phyloP scores from a whole-genome alignment of 2,888 invertebrate genomes.

The Clusia tigrina region DNA sequence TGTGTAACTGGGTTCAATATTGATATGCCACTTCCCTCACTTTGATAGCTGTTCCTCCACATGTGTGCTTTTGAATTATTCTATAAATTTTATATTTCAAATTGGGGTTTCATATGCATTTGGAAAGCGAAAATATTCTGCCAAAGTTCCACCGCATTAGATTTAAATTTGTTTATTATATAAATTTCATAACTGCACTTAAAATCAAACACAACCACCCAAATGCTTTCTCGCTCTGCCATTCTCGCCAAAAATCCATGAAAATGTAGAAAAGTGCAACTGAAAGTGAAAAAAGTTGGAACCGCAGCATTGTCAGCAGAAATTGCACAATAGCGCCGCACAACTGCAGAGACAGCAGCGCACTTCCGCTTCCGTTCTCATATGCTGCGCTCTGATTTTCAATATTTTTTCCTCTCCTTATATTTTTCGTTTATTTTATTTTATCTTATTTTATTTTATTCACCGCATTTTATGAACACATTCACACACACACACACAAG shows the following conservation, averaged over 20 bases:
- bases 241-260: neutral
- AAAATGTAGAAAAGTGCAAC: neutral
- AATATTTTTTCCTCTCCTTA: neutral
- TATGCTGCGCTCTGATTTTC: neutral
- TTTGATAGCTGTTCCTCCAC: no score
- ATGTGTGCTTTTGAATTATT: no score
- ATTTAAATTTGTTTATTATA: slow-evolving; percentile 1
- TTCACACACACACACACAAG: neutral
- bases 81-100: no score
- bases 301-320: neutral
- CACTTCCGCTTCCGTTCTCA: slow-evolving; percentile 4
- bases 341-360: neutral
- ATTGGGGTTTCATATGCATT: no score
- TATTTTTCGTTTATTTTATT: neutral
- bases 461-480: slow-evolving; percentile 2
- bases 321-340: neutral
- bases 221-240: neutral
- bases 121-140: no score
- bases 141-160: no score
- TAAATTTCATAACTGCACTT: slow-evolving; percentile 4
- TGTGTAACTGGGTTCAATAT: no score
- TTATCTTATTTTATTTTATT: no score
- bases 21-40: no score
- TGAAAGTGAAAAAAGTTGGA: neutral
- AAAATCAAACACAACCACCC: neutral